Base-by-base conservation (phyloP, 2,113 vertebrate species). In the Tragelaphus scriptus region DNA sequence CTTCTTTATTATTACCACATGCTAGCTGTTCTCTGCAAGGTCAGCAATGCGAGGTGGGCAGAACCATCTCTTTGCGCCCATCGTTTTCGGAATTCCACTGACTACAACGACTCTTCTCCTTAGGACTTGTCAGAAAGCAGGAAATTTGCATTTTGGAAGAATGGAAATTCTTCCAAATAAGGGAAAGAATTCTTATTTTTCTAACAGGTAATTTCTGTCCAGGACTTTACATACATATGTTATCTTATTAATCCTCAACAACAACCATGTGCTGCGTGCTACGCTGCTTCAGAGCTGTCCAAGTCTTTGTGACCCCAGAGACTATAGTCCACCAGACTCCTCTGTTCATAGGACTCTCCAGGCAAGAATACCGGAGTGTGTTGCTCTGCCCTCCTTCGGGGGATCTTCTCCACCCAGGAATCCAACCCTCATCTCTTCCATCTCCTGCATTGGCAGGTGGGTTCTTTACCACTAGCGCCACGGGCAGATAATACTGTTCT, bases 11-110 rank as follows among this genome's bases (percentile, higher is more conserved):
- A 59, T 26, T 15, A 44, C 4, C 16, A 8, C 2, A 1, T 1
- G 10, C 40, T 32, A 7, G 10, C 7, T 7, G 2, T 25, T 95
- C 16, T 65, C 7, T 12, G 2, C 13, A 32, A 77, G 65, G 4
- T 51, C 53, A 26, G 19, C 36, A 53, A 80, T 28, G 10, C 1
- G 2, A 8, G 2, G 14, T 4, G 1, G 12, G 36, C 1, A 0
- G 13, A 47, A 6, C 2, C 36, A 28, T 11, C 7, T 7, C 25
- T 58, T 55, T 8, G 0, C 12, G 8, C 15, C 49, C 3, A 12
- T 1, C 5, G 0, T 6, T 14, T 56, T n/a, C 0, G 2, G 12
- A 51, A 77, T 12, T 36, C 7, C 25, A 63, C 17, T 7, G 21
- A 51, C 11, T 26, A 49, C 12, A 88, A 65, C 13, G 25, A 32